phyloP scores from a whole-genome alignment of 2,888 invertebrate genomes.

The Tubulanus polymorphus region DNA sequence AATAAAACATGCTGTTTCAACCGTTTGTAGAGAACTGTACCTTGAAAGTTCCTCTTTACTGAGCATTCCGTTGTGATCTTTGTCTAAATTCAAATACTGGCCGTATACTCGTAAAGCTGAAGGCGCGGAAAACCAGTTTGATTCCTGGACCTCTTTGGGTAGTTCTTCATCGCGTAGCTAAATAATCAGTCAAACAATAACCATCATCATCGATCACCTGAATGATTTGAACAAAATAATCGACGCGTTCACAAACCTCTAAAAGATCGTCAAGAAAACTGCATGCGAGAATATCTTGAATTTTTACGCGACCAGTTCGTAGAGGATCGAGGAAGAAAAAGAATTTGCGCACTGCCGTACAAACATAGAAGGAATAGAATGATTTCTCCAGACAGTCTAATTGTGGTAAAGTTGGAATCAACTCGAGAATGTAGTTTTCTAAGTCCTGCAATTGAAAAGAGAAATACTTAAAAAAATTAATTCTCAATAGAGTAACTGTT shows the following conservation, averaged over 20 bases:
- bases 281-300: conserved; percentile 85
- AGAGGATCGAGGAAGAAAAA: conserved; percentile 91
- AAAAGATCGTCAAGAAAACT: conserved; percentile 88
- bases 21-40: conserved; percentile 54
- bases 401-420: conserved; percentile 87
- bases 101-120: conserved; percentile 82
- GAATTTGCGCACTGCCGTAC: conserved; percentile 92
- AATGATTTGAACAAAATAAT: too few species aligned
- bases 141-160: conserved; percentile 78
- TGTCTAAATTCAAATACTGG: conserved; percentile 87
- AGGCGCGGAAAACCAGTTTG: conserved; percentile 56
- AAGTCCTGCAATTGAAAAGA: conserved; percentile 67
- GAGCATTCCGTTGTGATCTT: conserved; percentile 90
- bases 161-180: conserved; percentile 77
- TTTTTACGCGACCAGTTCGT: conserved; percentile 80
- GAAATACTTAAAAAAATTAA: conserved; percentile 11
- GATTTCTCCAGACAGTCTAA: conserved; percentile 86
- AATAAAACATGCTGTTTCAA: neutral
- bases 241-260: conserved; percentile 61
- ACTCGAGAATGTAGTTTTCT: conserved; percentile 89
- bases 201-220: too few species aligned
- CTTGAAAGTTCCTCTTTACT: conserved; percentile 83
- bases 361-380: conserved; percentile 93
- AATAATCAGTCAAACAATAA: neutral
- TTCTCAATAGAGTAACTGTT: too few species aligned